Evolutionary conservation across 2,797 vertebrate species (phyloP).

Genomic region (Sebastes trivittatus): DNA sequence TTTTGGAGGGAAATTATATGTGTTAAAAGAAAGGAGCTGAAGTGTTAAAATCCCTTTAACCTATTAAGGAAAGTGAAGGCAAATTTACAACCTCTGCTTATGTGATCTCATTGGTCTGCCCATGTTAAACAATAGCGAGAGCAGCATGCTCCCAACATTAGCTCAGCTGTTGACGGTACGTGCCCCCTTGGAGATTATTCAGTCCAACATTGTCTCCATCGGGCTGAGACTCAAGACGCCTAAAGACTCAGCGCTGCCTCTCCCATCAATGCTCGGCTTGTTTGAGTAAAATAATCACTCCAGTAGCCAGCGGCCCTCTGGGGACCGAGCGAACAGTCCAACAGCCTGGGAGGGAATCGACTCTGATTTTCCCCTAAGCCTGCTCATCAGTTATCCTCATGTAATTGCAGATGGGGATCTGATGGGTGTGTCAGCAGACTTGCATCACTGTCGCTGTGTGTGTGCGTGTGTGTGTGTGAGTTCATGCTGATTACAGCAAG

Average conservation of each 20-base stretch:
- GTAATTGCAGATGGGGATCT: conserved; percentile 68
- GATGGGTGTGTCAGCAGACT: conserved; percentile 62
- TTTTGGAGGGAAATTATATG: neutral
- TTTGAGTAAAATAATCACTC: conserved; percentile 63
- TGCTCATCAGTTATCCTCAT: conserved; percentile 70
- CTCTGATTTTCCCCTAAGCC: conserved; percentile 64
- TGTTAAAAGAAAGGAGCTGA: neutral
- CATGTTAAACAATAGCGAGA: conserved; percentile 19
- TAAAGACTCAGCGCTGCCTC: conserved; percentile 39
- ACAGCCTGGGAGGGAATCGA: conserved; percentile 60
- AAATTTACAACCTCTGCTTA: neutral
- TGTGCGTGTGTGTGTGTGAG: conserved; percentile 10
- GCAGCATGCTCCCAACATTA: conserved; percentile 33
- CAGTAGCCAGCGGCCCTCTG: conserved; percentile 50
- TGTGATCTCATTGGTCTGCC: conserved; percentile 22
- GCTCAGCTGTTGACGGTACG: conserved; percentile 46
- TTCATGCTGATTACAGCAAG: conserved; percentile 6
- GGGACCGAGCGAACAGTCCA: conserved; percentile 46
- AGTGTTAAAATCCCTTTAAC: neutral
- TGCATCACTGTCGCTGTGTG: conserved; percentile 63
- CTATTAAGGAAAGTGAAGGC: neutral
- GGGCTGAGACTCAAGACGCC: conserved; percentile 47
- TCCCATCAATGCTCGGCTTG: conserved; percentile 63
- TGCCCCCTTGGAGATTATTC: conserved; percentile 42
- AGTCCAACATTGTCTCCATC: conserved; percentile 40